A percentile compares a stretch with the other conserved stretches of the same genome.
Conservation (phyloP, 2,888 invertebrate species). For the Tenthredo amoena region DNA sequence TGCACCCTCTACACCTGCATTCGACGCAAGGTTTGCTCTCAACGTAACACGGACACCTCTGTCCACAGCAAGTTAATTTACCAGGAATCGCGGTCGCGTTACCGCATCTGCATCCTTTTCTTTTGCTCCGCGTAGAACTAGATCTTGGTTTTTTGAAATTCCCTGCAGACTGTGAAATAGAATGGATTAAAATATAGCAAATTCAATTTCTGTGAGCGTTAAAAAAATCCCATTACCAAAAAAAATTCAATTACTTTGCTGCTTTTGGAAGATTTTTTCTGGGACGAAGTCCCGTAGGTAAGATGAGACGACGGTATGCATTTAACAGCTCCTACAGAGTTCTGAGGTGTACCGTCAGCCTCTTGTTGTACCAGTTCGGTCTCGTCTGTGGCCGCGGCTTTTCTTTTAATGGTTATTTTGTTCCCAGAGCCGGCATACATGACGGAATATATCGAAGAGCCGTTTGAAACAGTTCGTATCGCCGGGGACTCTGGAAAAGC, state of each 20-base stretch:
- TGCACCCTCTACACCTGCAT: conserved; percentile 95
- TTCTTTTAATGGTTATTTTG: conserved; percentile 91
- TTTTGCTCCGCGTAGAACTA: conserved; percentile 77
- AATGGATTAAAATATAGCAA: conserved; percentile 52
- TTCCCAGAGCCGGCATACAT: conserved; percentile 90
- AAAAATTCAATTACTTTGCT: conserved; percentile 72
- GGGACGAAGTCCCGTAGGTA: conserved; percentile 72
- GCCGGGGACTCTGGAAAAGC: conserved; percentile 69
- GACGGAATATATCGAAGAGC: conserved; percentile 86
- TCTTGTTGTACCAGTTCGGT: conserved; percentile 78
- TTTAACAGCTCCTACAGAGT: conserved; percentile 72
- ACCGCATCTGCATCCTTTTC: conserved; percentile 93
- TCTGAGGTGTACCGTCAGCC: conserved; percentile 77
- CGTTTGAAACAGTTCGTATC: conserved; percentile 79
- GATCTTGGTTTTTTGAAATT: conserved; percentile 80
- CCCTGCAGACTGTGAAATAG: conserved; percentile 70
- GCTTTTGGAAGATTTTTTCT: conserved; percentile 75
- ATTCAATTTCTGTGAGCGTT: background rate
- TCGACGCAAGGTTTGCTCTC: conserved; percentile 93
- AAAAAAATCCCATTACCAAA: conserved; percentile 42
- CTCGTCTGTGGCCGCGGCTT: conserved; percentile 82
- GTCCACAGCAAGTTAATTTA: conserved; percentile 95
- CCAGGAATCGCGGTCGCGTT: conserved; percentile 94
- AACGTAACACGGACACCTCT: conserved; percentile 96
- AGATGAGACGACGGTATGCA: conserved; percentile 74